These are phyloP conservation scores for Macrochelys suwanniensis DNA, from an alignment of 2,797 vertebrate genomes.

Conservation along the genomic window DNA sequence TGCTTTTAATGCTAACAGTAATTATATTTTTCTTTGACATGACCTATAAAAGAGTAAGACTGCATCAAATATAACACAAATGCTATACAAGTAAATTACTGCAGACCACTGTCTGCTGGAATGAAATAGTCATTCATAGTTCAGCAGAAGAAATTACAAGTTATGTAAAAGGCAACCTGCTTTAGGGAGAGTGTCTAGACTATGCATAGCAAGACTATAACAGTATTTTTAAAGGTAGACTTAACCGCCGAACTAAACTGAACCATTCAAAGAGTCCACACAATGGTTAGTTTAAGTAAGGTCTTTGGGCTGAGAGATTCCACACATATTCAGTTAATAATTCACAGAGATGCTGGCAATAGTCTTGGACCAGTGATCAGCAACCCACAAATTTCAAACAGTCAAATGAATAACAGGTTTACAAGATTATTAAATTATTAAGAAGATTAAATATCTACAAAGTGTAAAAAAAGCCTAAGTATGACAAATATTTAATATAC, in stretches of 20 bases:
- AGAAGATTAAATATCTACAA: not conserved
- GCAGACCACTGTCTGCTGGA: slow-evolving; percentile 9
- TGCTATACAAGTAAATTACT: not conserved
- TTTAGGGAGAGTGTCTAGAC: slow-evolving; percentile 65
- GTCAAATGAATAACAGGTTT: slow-evolving; percentile 18
- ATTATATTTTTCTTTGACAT: not conserved
- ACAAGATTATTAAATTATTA: not conserved
- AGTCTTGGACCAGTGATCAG: not conserved
- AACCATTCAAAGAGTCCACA: not conserved
- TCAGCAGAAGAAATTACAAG: slow-evolving; percentile 65
- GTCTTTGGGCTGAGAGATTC: not conserved
- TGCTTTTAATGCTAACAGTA: not conserved
- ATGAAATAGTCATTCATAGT: slow-evolving; percentile 47
- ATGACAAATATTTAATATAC: slow-evolving; percentile 60
- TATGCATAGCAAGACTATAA: slow-evolving; percentile 44
- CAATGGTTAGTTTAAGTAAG: not conserved
- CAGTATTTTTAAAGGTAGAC: not conserved
- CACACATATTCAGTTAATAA: slow-evolving; percentile 1
- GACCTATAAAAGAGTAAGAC: not conserved
- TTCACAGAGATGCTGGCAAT: not conserved
- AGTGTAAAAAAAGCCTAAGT: slow-evolving; percentile 54
- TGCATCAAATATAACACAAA: not conserved
- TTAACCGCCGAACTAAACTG: slow-evolving; percentile 20
- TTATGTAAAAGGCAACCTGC: slow-evolving; percentile 54
- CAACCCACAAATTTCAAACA: slow-evolving; percentile 22